These are phyloP conservation scores for Xiphorhynchus elegans DNA, from an alignment of 2,113 vertebrate species.

Conservation along the genomic window DNA sequence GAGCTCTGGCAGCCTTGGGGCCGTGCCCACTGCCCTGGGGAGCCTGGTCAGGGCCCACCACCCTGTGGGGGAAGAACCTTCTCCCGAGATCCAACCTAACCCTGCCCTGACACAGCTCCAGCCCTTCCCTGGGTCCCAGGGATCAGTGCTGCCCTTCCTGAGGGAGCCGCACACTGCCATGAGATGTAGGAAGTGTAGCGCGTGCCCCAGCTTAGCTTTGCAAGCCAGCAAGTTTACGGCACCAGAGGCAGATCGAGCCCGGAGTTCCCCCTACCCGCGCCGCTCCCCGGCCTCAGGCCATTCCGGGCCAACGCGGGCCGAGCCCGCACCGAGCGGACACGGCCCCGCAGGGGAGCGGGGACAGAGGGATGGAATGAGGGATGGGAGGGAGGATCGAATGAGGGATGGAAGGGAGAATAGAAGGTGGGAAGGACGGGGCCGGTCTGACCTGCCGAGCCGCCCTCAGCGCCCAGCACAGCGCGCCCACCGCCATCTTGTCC, in stretches of 20 bases:
- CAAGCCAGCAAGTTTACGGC: accelerated
- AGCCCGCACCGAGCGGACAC: too few species aligned
- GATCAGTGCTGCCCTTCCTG: background rate
- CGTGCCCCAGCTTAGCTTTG: accelerated
- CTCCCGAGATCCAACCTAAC: accelerated
- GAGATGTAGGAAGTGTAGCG: accelerated
- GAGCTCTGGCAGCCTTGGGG: background rate
- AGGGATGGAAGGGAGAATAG: background rate
- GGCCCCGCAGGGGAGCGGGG: too few species aligned
- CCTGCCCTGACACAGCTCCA: background rate
- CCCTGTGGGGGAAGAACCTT: background rate
- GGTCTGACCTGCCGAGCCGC: slow-evolving; percentile 63
- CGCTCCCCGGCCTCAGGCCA: too few species aligned
- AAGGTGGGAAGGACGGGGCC: accelerated
- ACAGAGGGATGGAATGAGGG: background rate
- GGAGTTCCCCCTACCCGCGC: background rate
- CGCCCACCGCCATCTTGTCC: slow-evolving; percentile 63
- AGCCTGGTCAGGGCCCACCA: accelerated
- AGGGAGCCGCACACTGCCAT: background rate
- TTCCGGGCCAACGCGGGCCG: too few species aligned
- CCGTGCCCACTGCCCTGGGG: background rate
- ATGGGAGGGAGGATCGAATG: background rate
- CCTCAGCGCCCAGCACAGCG: background rate
- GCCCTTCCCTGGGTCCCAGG: background rate
- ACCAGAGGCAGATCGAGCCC: too few species aligned